Conservation (phyloP, 2,888 invertebrate species). For the Scrobipalpa costella region DNA sequence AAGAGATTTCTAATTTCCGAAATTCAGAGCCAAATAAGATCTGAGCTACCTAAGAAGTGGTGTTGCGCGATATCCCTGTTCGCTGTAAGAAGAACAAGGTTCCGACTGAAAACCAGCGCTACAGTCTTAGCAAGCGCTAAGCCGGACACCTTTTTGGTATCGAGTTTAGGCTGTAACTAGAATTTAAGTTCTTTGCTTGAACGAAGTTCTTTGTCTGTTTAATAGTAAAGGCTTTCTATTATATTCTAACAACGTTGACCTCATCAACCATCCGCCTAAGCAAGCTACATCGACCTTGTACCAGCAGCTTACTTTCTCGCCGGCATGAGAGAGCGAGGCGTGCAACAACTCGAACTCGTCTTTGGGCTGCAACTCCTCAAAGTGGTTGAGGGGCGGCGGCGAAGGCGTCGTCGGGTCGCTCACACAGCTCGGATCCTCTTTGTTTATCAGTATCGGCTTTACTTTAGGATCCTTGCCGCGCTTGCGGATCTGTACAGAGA, state of each 20-base stretch:
- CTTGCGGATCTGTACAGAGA: conserved; percentile 82
- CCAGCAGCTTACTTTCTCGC: conserved; percentile 72
- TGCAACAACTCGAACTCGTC: conserved; percentile 84
- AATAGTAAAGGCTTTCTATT: no score
- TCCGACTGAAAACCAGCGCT: no score
- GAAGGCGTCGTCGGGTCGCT: conserved; percentile 66
- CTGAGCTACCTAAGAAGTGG: no score
- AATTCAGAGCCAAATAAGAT: no score
- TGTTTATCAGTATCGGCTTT: conserved; percentile 88
- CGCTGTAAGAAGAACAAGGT: no score
- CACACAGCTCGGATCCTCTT: conserved; percentile 84
- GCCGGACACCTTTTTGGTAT: no score
- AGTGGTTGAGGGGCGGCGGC: conserved; percentile 82
- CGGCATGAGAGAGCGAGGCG: conserved; percentile 56
- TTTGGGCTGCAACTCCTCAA: conserved; percentile 90
- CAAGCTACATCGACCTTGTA: not conserved
- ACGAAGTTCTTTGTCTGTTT: no score
- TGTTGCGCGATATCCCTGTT: no score
- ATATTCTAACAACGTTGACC: not conserved
- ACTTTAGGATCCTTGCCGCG: conserved; percentile 86
- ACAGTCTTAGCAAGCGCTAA: no score
- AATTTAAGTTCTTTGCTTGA: no score
- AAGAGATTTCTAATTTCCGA: no score
- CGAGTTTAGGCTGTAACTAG: no score
- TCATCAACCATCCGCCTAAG: not conserved